Evolutionary conservation across 2,113 vertebrate species (phyloP).

Genomic region (Scortum barcoo): DNA sequence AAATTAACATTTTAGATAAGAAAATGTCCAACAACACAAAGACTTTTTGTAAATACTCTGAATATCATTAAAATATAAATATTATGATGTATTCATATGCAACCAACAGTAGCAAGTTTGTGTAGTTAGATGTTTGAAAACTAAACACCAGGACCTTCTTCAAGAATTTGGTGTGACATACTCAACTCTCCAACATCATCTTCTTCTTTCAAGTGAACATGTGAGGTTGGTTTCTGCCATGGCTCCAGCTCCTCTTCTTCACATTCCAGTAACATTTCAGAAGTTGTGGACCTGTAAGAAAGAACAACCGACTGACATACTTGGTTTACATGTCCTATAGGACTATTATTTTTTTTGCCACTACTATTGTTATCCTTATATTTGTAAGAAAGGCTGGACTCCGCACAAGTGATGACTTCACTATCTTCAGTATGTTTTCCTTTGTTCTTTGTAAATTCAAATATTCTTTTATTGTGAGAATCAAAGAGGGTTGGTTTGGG

Average conservation of each 20-base stretch:
- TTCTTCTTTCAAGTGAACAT: conserved; percentile 4
- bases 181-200: neutral
- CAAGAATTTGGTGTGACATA: neutral
- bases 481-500: neutral
- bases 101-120: no score
- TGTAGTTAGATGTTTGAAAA: neutral
- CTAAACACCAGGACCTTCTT: neutral
- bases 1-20: neutral
- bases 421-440: neutral
- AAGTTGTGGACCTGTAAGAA: neutral
- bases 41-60: no score
- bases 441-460: neutral
- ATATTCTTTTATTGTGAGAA: neutral
- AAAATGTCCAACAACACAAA: neutral
- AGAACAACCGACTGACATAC: neutral
- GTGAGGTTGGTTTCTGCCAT: conserved; percentile 19
- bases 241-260: conserved; percentile 39
- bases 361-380: no score
- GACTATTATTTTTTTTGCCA: no score
- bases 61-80: no score
- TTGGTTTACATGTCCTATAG: neutral
- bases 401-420: neutral
- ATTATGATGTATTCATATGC: no score
- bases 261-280: conserved; percentile 35
- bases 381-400: no score